Evolutionary conservation across 2,888 invertebrate genomes (phyloP), one percentile per base, ranked within the genome.

Genomic region (Phrixothrix hirtus): DNA sequence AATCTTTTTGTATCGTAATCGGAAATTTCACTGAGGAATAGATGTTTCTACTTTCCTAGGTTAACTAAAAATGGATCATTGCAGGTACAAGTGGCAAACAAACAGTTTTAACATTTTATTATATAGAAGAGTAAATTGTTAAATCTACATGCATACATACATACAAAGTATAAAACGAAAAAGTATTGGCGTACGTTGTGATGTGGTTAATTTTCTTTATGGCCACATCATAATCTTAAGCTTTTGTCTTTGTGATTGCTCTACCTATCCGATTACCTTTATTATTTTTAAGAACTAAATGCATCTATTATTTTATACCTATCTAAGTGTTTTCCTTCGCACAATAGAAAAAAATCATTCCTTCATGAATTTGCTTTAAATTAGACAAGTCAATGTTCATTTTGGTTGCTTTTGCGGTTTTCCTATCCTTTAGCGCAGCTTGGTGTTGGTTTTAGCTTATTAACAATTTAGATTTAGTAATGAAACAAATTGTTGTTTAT

Each of bases 371-470:
- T 21, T 21, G 31, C 11, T 11, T 31, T 21, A 11, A 4, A n/a
- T n/a, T n/a, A 36, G 17, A 2, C 25, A 17, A 7, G 11, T 14
- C 10, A 38, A 54, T n/a, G n/a, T n/a, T n/a, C n/a, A n/a, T 57
- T 62, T 63, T 66, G 63, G 66, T 66, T 66, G 70, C 70, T 70
- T n/a, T 56, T 61, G 68, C 69, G 68, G 70, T 65, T 65, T n/a
- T 57, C 67, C 66, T 60, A 57, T 60, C 63, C 62, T 57, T 60
- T 63, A 58, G 61, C 57, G 60, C 64, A 55, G 57, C 66, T 66
- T 65, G 57, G 54, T 55, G 56, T 62, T 60, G 58, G 57, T 61
- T 63, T 60, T 62, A 56, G 62, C 63, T 56, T 66, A 59, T 61
- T 62, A 62, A 62, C 47, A 51, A 41, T 54, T 53, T 43, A 41